Percentiles rank a stretch among this genome's conserved stretches.
These are phyloP conservation scores for Podarcis cretensis DNA, from an alignment of 2,113 vertebrate genomes.

Conservation along the genomic window DNA sequence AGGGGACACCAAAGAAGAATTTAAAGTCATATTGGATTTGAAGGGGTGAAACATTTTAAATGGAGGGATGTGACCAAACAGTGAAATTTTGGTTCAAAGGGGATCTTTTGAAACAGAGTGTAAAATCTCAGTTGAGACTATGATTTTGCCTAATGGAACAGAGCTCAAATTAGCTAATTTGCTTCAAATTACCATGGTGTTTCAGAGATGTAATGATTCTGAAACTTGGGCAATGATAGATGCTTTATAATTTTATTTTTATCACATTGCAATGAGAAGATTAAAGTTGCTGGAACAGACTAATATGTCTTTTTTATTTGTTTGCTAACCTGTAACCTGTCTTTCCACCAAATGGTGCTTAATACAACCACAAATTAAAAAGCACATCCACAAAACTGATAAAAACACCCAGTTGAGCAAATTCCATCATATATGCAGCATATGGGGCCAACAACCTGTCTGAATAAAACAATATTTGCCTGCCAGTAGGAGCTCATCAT, in stretches of 20 bases:
- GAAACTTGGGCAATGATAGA: neutral
- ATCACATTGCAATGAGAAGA: neutral
- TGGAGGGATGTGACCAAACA: neutral
- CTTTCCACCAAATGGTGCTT: neutral
- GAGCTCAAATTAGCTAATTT: neutral
- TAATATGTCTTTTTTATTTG: neutral
- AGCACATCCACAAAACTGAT: neutral
- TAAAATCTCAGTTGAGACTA: neutral
- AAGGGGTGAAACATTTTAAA: neutral
- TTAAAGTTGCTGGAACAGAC: neutral
- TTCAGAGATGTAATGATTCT: neutral
- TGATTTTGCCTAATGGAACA: neutral
- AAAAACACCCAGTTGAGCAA: neutral
- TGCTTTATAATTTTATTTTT: neutral
- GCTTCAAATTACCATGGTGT: neutral
- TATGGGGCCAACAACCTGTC: neutral
- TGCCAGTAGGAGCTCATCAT: neutral
- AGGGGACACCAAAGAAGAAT: conserved; percentile 8
- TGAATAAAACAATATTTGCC: neutral
- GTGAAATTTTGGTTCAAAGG: neutral
- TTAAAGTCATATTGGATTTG: neutral
- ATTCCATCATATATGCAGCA: neutral
- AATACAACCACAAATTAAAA: neutral
- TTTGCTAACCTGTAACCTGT: neutral
- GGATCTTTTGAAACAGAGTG: neutral